Conservation (phyloP, 2,888 invertebrate species). For the Sisyra nigra region DNA sequence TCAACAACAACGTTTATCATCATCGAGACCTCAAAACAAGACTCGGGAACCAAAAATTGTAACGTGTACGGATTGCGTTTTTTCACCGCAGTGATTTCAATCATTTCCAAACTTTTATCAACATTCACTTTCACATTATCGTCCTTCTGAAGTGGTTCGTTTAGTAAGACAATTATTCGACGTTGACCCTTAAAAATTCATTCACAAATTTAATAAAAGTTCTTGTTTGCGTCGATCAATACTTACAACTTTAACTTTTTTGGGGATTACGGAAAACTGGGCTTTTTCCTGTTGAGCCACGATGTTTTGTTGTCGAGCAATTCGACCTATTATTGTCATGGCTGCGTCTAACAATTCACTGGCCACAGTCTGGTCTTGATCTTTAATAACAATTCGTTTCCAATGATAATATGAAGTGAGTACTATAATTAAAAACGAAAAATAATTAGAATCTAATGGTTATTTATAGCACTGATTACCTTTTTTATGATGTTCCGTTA, state of each 20-base stretch:
- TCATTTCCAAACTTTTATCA: slow-evolving; percentile 64
- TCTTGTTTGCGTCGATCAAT: slow-evolving; percentile 3
- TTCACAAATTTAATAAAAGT: slow-evolving; percentile 14
- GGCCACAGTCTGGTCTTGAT: slow-evolving; percentile 71
- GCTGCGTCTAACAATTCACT: slow-evolving; percentile 72
- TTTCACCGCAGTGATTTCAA: slow-evolving; percentile 58
- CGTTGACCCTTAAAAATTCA: slow-evolving; percentile 53
- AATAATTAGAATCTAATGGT: slow-evolving; percentile 3
- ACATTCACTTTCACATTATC: slow-evolving; percentile 64
- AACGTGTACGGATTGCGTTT: slow-evolving; percentile 70
- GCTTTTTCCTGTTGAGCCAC: slow-evolving; percentile 32
- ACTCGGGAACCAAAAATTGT: slow-evolving; percentile 70
- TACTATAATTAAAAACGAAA: slow-evolving; percentile 26
- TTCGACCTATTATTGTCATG: slow-evolving; percentile 52
- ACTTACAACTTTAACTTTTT: slow-evolving; percentile 59
- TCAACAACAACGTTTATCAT: slow-evolving; percentile 66
- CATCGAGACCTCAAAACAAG: slow-evolving; percentile 67
- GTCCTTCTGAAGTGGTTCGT: slow-evolving; percentile 60
- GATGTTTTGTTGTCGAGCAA: slow-evolving; percentile 29
- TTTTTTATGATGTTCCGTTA: slow-evolving; percentile 50
- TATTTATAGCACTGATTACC: slow-evolving; percentile 27
- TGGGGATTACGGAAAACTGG: slow-evolving; percentile 54
- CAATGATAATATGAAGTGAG: slow-evolving; percentile 61
- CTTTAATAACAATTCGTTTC: slow-evolving; percentile 60
- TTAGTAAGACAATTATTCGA: slow-evolving; percentile 61